Conservation (phyloP, 2,797 vertebrate genomes). For the Sparus aurata region DNA sequence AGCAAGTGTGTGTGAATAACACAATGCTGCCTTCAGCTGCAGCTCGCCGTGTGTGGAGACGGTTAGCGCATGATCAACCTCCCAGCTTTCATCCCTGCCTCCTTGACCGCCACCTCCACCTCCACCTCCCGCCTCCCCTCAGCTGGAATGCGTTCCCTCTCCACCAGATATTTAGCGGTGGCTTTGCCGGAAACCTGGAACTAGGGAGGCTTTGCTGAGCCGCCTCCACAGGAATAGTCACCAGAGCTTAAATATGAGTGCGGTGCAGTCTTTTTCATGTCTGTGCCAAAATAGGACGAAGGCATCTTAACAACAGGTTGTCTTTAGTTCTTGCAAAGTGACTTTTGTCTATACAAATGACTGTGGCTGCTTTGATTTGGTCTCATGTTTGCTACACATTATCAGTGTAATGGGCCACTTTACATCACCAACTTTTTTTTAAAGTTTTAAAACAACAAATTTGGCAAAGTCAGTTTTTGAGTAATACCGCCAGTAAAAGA, state of each 20-base stretch:
- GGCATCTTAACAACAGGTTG: slow-evolving; percentile 45
- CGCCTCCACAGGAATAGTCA: slow-evolving; percentile 51
- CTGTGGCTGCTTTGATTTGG: background rate
- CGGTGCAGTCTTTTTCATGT: slow-evolving; percentile 45
- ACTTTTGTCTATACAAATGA: background rate
- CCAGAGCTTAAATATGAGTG: slow-evolving; percentile 49
- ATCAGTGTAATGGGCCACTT: background rate
- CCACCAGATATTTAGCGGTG: slow-evolving; percentile 58
- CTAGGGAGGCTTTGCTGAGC: slow-evolving; percentile 37
- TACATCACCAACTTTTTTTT: background rate
- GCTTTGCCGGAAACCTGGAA: slow-evolving; percentile 52
- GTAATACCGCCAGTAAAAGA: background rate
- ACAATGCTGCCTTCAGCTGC: slow-evolving; percentile 25
- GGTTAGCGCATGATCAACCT: slow-evolving; percentile 21
- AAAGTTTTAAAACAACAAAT: background rate
- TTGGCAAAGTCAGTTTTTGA: background rate
- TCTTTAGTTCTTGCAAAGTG: slow-evolving; percentile 1
- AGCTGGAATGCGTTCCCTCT: slow-evolving; percentile 56
- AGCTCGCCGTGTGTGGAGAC: background rate
- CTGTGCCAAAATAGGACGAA: slow-evolving; percentile 34
- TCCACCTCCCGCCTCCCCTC: slow-evolving; percentile 48
- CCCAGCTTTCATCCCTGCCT: slow-evolving; percentile 48
- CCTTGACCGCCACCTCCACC: slow-evolving; percentile 52
- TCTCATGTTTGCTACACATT: background rate
- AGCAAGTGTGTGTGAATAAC: slow-evolving; percentile 26